These are phyloP conservation scores for Acanthosepion esculentum DNA, from an alignment of 2,888 invertebrate species.

Conservation along the genomic window DNA sequence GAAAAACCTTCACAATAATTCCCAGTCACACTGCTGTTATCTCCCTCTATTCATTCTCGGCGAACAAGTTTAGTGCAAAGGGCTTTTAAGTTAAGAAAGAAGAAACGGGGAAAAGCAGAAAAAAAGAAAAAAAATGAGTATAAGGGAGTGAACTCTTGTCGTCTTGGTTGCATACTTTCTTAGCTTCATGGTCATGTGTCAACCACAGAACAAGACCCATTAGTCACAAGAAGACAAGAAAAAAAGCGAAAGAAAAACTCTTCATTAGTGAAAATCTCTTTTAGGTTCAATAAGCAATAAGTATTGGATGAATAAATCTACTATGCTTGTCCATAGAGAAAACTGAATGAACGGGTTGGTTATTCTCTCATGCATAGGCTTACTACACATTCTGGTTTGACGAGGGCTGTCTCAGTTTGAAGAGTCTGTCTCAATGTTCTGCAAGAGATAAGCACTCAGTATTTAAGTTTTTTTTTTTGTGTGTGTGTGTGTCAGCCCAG, in stretches of 20 bases:
- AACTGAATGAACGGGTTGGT: neutral
- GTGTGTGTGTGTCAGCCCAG: too few species aligned
- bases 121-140: neutral
- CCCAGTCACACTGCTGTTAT: constrained; percentile 12
- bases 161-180: neutral
- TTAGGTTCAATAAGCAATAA: neutral
- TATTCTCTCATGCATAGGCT: neutral
- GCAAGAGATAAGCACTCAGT: too few species aligned
- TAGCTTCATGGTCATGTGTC: neutral
- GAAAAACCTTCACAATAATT: neutral
- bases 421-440: too few species aligned
- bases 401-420: too few species aligned
- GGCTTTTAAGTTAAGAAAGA: neutral
- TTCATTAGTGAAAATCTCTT: neutral
- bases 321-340: neutral
- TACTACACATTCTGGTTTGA: too few species aligned
- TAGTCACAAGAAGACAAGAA: neutral
- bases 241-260: neutral
- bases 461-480: too few species aligned
- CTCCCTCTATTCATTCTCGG: neutral
- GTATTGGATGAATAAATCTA: neutral
- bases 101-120: neutral
- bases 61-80: neutral
- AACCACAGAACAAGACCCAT: neutral
- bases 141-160: neutral